phyloP scores from a whole-genome alignment of 1,140 invertebrate genomes.

The Cydia fagiglandana region DNA sequence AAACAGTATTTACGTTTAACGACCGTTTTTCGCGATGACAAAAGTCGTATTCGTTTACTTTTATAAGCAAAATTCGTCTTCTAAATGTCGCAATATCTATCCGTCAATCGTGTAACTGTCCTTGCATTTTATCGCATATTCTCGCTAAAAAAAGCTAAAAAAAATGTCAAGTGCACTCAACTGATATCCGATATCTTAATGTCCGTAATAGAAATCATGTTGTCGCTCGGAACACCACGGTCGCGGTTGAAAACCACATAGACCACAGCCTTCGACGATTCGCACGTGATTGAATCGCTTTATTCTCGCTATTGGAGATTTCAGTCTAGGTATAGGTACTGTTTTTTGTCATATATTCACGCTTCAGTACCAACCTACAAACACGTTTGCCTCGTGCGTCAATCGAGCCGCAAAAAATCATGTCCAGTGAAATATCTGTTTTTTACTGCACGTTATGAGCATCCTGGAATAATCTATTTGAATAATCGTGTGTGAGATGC shows the following conservation, averaged over 20 bases:
- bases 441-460: not conserved
- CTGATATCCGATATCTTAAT: slow-evolving; percentile 19
- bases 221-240: slow-evolving; percentile 13
- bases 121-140: not conserved
- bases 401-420: not conserved
- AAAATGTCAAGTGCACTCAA: slow-evolving; percentile 26
- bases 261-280: slow-evolving; percentile 42
- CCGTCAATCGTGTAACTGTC: not conserved
- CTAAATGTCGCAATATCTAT: not conserved
- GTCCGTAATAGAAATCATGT: slow-evolving; percentile 28
- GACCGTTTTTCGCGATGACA: not conserved
- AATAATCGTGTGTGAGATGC: not conserved
- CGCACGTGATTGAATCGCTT: slow-evolving; percentile 39
- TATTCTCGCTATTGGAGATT: slow-evolving; percentile 1
- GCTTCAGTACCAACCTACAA: slow-evolving; percentile 2
- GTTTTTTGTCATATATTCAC: slow-evolving; percentile 16
- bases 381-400: slow-evolving; percentile 7
- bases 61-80: not conserved
- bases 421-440: not conserved
- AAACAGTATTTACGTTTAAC: not conserved
- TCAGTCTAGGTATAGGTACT: not conserved
- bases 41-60: not conserved
- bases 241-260: slow-evolving; percentile 36
- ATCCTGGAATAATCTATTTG: not conserved
- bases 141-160: not conserved